Base-by-base conservation (phyloP, 2,113 vertebrate genomes). In the Solenodon paradoxus region DNA sequence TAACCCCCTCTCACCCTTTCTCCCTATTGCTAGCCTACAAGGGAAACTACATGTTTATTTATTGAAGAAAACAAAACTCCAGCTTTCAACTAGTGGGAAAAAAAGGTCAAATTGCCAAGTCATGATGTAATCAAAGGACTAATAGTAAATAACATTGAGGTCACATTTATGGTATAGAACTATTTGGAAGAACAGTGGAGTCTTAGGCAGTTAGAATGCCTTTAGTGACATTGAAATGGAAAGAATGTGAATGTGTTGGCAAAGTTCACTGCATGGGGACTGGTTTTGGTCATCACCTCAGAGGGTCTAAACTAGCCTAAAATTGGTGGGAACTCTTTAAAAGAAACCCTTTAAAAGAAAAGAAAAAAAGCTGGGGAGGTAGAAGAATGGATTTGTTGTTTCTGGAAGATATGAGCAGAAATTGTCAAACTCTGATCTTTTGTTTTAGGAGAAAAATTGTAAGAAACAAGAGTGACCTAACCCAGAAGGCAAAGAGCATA, bases 31-130 rank as follows among this genome's bases (percentile, higher is more conserved):
- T 84, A 94, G 68, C 17, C 74, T 94, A 7, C 82, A 79, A 94
- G 78, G 63, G 64, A 95, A 97, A 69, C 57, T 61, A 66, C 53
- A 40, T 95, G 92, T 94, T 97, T 96, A 92, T 95, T 97, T 97
- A 97, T 55, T 86, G 91, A 95, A 91, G 35, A 89, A 93, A 95
- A 87, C 69, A 82, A 91, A 91, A 81, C 88, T 75, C 72, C 69
- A 92, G 59, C 57, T 94, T 92, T 59, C 61, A 96, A 12, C 92
- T 71, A 68, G 66, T 79, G 63, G 74, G 42, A 94, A 51, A 84
- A n/a, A 94, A 92, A 95, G 93, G 86, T 96, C 94, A 97, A 79
- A 93, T 94, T 96, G 69, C 28, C 51, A 90, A 94, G 32, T 9
- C 64, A 40, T 96, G 93, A 97, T 89, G 95, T 95, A 96, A 97